phyloP scores from a whole-genome alignment of 2,113 vertebrate genomes.

The Tetrao urogallus region DNA sequence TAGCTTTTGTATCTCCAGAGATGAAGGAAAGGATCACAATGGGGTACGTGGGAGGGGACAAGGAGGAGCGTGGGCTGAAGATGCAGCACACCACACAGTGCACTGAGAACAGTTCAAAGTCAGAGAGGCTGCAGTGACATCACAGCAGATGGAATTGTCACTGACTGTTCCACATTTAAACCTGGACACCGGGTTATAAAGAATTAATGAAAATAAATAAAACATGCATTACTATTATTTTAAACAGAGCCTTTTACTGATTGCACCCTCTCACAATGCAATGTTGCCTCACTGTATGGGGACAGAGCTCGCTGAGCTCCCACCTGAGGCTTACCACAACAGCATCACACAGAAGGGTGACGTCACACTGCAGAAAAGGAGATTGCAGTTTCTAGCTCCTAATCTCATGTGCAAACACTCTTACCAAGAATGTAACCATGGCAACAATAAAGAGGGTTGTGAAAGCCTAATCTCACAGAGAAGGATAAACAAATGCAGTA shows the following conservation, averaged over 20 bases:
- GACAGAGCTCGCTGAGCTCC: neutral
- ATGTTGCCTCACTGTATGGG: neutral
- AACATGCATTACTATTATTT: neutral
- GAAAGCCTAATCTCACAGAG: neutral
- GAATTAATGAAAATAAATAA: neutral
- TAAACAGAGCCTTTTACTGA: neutral
- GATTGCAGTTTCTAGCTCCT: conserved; percentile 25
- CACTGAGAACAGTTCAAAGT: neutral
- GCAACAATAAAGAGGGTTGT: conserved; percentile 39
- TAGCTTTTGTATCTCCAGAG: neutral
- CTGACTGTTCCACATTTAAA: neutral
- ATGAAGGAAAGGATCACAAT: neutral
- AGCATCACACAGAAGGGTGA: neutral
- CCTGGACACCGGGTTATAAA: neutral
- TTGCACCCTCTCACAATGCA: neutral
- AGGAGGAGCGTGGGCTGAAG: neutral
- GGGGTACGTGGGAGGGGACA: neutral
- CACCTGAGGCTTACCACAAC: neutral
- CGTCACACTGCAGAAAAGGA: neutral
- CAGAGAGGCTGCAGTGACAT: neutral
- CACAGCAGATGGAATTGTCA: neutral
- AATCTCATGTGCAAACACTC: conserved; percentile 54
- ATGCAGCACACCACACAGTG: neutral
- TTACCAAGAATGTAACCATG: conserved; percentile 61
- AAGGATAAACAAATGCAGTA: conserved; percentile 1